phyloP scores from a whole-genome alignment of 2,888 invertebrate genomes.

The Lagria hirta region DNA sequence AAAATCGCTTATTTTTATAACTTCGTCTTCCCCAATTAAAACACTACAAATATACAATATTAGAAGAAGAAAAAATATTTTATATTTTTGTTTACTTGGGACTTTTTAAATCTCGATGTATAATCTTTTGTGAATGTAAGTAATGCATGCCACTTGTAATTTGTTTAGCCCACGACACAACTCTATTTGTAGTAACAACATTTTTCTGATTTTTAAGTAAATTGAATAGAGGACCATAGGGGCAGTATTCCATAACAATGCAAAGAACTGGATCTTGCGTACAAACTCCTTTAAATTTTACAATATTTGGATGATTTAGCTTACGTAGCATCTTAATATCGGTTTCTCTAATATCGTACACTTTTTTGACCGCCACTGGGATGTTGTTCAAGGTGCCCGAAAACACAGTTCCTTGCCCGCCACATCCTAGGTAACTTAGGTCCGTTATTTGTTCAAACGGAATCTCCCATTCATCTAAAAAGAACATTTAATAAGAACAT shows the following conservation, averaged over 20 bases:
- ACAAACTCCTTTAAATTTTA: conserved; percentile 90
- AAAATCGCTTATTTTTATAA: conserved; percentile 96
- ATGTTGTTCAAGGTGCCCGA: conserved; percentile 80
- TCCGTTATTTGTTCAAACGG: conserved; percentile 89
- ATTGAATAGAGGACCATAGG: conserved; percentile 91
- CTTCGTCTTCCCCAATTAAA: conserved; percentile 68
- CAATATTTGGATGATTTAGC: conserved; percentile 84
- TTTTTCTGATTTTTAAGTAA: conserved; percentile 81
- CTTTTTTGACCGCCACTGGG: conserved; percentile 95
- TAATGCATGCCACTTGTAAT: conserved; percentile 97
- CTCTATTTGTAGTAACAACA: conserved; percentile 79
- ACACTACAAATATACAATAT: conserved; percentile 62
- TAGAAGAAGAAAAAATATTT: conserved; percentile 7
- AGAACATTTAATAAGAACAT: conserved; percentile 3
- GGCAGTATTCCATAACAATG: conserved; percentile 98
- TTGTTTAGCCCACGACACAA: conserved; percentile 92
- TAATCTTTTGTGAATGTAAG: conserved; percentile 93
- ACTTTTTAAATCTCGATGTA: conserved; percentile 97
- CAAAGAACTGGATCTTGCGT: conserved; percentile 88
- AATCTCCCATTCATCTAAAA: conserved; percentile 89
- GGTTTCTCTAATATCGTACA: conserved; percentile 87
- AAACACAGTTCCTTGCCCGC: conserved; percentile 95
- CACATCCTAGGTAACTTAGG: conserved; percentile 88
- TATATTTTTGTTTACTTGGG: conserved; percentile 81
- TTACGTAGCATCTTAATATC: conserved; percentile 89